phyloP scores from a whole-genome alignment of 2,888 invertebrate genomes.

The Eupithecia insigniata region DNA sequence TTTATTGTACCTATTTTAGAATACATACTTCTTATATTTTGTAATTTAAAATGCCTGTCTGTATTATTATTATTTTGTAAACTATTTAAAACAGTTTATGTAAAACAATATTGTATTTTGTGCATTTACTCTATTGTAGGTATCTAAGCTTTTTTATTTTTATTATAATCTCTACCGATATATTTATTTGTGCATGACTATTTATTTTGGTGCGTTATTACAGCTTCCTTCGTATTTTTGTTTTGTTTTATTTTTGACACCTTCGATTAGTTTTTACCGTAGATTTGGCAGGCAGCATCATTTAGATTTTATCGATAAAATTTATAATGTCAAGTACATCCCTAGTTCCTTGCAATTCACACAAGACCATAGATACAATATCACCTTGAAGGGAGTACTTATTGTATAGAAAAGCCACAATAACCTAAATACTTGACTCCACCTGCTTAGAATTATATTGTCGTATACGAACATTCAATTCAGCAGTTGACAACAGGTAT shows the following conservation, averaged over 20 bases:
- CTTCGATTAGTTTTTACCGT: neutral
- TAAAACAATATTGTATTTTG: slow-evolving; percentile 7
- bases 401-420: slow-evolving; percentile 24
- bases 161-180: slow-evolving; percentile 1
- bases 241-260: slow-evolving; percentile 45
- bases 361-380: slow-evolving; percentile 12
- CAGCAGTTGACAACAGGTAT: slow-evolving; percentile 15
- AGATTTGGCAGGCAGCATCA: slow-evolving; percentile 13
- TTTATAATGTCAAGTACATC: neutral
- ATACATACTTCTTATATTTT: neutral
- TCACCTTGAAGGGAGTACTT: slow-evolving; percentile 15
- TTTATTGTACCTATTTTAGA: slow-evolving; percentile 40
- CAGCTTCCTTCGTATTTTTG: slow-evolving; percentile 40
- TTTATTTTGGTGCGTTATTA: slow-evolving; percentile 44
- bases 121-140: slow-evolving; percentile 10
- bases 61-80: slow-evolving; percentile 28
- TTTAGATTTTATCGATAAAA: slow-evolving; percentile 15
- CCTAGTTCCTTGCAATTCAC: slow-evolving; percentile 8
- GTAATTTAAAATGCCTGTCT: slow-evolving; percentile 13
- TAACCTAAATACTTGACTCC: slow-evolving; percentile 26
- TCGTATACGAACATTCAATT: slow-evolving; percentile 3
- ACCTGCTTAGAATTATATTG: slow-evolving; percentile 16
- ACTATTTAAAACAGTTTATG: slow-evolving; percentile 8
- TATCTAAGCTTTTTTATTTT: neutral
- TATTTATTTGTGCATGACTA: slow-evolving; percentile 42